These are phyloP conservation scores for Crenuchus spilurus DNA, from an alignment of 2,797 vertebrate genomes.

Conservation along the genomic window DNA sequence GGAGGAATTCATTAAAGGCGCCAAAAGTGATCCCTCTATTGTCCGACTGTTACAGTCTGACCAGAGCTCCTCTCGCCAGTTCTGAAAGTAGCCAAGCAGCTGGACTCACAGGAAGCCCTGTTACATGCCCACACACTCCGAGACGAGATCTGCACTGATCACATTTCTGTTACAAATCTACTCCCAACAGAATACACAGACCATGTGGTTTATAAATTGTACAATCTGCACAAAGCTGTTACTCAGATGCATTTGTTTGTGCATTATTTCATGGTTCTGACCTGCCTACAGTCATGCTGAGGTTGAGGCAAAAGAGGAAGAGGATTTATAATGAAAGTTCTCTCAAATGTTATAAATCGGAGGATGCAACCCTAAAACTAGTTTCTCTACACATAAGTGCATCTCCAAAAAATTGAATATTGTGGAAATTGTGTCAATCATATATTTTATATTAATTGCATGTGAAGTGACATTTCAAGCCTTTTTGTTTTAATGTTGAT, in stretches of 20 bases:
- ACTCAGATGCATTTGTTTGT: background rate
- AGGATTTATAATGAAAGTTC: too few relatives aligned
- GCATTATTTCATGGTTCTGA: background rate
- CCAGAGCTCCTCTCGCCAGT: slow-evolving; percentile 88
- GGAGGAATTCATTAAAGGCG: slow-evolving; percentile 98
- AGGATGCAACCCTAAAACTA: too few relatives aligned
- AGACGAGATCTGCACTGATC: background rate
- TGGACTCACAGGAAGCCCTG: slow-evolving; percentile 4
- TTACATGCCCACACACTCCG: slow-evolving; percentile 21
- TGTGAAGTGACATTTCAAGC: too few relatives aligned
- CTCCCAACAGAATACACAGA: background rate
- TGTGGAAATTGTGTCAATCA: too few relatives aligned
- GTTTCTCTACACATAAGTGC: too few relatives aligned
- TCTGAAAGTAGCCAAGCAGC: slow-evolving; percentile 56
- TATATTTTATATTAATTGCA: too few relatives aligned
- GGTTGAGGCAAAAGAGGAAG: too few relatives aligned
- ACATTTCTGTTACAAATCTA: too few relatives aligned
- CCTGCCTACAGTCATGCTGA: too few relatives aligned
- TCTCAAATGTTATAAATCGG: too few relatives aligned
- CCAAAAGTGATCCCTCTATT: slow-evolving; percentile 97
- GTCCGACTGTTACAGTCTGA: slow-evolving; percentile 96
- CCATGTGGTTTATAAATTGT: background rate
- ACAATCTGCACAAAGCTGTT: background rate
- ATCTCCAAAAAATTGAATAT: too few relatives aligned
- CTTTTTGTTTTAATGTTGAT: too few relatives aligned